Base-by-base conservation (phyloP, 2,888 invertebrate species). In the Leptopilina drosophilae region DNA sequence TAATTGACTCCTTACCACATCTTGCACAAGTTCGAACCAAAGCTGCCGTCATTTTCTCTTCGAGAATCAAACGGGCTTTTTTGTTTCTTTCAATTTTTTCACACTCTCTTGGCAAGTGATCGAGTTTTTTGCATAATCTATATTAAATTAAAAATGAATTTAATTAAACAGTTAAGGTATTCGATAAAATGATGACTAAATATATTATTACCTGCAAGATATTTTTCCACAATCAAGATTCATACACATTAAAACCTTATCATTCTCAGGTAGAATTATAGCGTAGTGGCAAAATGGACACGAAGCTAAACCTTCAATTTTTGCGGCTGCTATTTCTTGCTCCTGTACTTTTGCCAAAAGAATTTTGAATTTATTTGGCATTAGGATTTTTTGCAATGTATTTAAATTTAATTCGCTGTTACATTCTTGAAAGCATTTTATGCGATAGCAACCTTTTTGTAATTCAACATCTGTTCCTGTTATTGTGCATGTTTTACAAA, bases 271-370 rank as follows among this genome's bases (percentile, higher is more conserved):
- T 46, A 93, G 93, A 83, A 93, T 93, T 15, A 92, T 92, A 26
- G 93, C 92, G 85, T 93, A 94, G 53, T 92, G 79, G 83, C 93
- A 94, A 85, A 93, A 93, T 1, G 93, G 93, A 87, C 93, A 94
- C 0, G 90, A 88, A 2, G 92, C 93, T 7, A 94, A 87, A 64
- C 93, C 93, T 14, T 92, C 92, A 40, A 93, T 90, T 62, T 90
- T 91, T 46, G 93, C 93, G 33, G 91, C 89, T 76, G 87, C 87
- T 11, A 93, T 90, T 85, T 93, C 93, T 62, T 91, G 92, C 65
- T 92, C 92, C 83, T 93, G 93, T 77, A 92, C 88, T 75, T 92
- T 91, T 7, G 89, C 87, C 33, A 93, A 85, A 42, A 93, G 85
- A 78, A 90, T 90, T 59, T 92, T 92, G 82, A 93, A 93, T 33